Conservation (phyloP, 1,140 invertebrate genomes). For the Pygmarrhopalites habei region DNA sequence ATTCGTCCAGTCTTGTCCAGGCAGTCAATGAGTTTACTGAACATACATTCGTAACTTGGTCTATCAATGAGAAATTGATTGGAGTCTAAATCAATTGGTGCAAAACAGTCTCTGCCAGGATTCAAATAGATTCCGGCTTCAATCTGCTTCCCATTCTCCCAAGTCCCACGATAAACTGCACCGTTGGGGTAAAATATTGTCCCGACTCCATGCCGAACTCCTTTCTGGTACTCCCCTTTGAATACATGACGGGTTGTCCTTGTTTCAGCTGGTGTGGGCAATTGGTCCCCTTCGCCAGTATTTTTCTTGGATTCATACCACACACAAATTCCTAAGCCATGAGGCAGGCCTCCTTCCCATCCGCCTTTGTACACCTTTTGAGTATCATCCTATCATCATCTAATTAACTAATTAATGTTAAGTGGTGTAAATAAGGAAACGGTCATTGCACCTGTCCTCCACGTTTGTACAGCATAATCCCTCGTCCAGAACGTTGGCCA, state of each 20-base stretch:
- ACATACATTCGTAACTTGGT: slow-evolving; percentile 26
- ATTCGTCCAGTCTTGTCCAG: background rate
- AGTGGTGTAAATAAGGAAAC: too few relatives aligned
- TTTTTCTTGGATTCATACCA: slow-evolving; percentile 26
- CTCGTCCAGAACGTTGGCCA: slow-evolving; percentile 72
- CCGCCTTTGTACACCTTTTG: slow-evolving; percentile 28
- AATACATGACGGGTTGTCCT: background rate
- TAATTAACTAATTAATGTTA: too few relatives aligned
- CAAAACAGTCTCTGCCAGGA: slow-evolving; percentile 30
- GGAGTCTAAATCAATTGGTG: slow-evolving; percentile 11
- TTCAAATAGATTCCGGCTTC: slow-evolving; percentile 28
- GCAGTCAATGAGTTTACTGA: slow-evolving; percentile 2
- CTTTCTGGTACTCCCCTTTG: slow-evolving; percentile 19
- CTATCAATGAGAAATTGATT: slow-evolving; percentile 18
- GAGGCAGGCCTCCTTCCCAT: slow-evolving; percentile 23
- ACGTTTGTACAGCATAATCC: slow-evolving; percentile 51
- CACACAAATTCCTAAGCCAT: slow-evolving; percentile 29
- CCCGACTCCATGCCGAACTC: slow-evolving; percentile 30
- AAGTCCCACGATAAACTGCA: slow-evolving; percentile 28
- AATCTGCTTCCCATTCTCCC: slow-evolving; percentile 27
- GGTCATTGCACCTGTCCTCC: slow-evolving; percentile 30
- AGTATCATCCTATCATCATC: too few relatives aligned
- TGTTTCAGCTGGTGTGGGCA: background rate
- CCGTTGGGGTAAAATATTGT: slow-evolving; percentile 34
- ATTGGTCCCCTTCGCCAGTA: background rate